Conservation (phyloP, 2,113 vertebrate genomes). For the Notarius lentiginosus region DNA sequence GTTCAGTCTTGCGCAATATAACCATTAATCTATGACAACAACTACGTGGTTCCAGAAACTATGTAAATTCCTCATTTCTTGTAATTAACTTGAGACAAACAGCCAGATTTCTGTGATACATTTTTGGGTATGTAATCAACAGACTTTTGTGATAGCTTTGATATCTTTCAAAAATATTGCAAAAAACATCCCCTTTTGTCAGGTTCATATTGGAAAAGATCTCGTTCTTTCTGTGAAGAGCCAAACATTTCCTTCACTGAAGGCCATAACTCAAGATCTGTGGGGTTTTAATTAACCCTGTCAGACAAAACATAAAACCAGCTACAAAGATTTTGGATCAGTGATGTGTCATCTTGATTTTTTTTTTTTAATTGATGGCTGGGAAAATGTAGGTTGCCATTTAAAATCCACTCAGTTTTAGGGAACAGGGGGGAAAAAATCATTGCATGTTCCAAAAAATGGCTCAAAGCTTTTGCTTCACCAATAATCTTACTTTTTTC, state of each 20-base stretch:
- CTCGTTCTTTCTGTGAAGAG: neutral
- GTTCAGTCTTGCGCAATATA: neutral
- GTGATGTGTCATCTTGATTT: neutral
- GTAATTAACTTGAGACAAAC: neutral
- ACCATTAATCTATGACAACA: constrained; percentile 11
- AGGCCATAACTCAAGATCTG: neutral
- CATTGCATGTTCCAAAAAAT: neutral
- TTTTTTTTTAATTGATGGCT: neutral
- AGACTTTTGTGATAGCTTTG: neutral
- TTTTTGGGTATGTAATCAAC: no score
- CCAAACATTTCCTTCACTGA: neutral
- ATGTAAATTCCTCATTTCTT: constrained; percentile 3
- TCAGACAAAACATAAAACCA: neutral
- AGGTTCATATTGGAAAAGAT: neutral
- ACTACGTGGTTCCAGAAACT: neutral
- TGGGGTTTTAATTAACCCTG: neutral
- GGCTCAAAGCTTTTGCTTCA: neutral
- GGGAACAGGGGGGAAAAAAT: neutral
- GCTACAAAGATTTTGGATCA: neutral
- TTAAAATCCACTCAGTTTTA: neutral
- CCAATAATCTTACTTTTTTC: constrained; percentile 1
- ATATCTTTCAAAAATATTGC: neutral
- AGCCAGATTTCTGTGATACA: neutral
- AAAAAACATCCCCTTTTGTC: neutral
- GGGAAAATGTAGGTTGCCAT: neutral